Evolutionary conservation across 2,888 invertebrate species (phyloP).

Genomic region (Sesamia inferens): DNA sequence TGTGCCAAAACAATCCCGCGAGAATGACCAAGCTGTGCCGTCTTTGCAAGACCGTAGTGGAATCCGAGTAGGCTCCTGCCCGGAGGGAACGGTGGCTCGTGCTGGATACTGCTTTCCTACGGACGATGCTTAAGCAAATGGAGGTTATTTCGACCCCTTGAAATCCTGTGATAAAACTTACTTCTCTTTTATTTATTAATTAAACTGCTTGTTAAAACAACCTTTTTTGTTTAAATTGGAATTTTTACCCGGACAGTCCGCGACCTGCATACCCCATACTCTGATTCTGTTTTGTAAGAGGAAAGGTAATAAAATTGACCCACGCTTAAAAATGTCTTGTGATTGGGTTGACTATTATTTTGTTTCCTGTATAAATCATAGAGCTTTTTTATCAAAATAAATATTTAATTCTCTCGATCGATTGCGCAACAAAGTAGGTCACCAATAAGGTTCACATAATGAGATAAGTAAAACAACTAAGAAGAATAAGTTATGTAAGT

Average conservation of each 20-base stretch:
- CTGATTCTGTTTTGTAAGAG: background rate
- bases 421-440: too few species aligned
- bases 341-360: background rate
- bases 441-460: too few species aligned
- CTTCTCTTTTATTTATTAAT: background rate
- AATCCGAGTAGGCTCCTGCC: slow-evolving; percentile 45
- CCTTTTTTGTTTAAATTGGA: background rate
- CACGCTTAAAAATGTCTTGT: background rate
- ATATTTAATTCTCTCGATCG: too few species aligned
- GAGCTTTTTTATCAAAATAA: too few species aligned
- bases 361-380: background rate
- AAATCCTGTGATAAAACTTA: slow-evolving; percentile 11
- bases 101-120: slow-evolving; percentile 45
- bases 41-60: slow-evolving; percentile 35
- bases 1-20: background rate
- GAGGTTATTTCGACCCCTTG: background rate
- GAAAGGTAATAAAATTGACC: background rate
- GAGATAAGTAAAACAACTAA: too few species aligned
- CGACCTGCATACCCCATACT: background rate
- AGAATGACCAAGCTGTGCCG: background rate
- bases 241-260: background rate
- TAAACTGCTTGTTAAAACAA: slow-evolving; percentile 8
- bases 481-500: too few species aligned
- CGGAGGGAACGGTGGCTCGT: slow-evolving; percentile 16
- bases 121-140: slow-evolving; percentile 38